Conservation (phyloP, 53 echinoderm and acorn worm species). For the Mesocentrotus franciscanus region DNA sequence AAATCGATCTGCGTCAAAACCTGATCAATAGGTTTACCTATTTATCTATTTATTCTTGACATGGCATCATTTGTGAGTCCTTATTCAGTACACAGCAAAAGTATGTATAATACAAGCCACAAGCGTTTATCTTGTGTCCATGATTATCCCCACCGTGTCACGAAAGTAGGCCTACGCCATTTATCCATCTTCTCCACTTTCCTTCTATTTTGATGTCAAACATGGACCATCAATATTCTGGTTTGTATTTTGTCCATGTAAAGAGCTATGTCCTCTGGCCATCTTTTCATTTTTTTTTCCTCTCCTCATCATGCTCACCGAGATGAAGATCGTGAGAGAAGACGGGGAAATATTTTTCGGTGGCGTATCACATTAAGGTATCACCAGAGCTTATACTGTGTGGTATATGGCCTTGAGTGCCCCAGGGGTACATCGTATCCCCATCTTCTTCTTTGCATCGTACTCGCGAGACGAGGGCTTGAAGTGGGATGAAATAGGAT, state of each 20-base stretch:
- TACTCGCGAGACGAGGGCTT: background rate
- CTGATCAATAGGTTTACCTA: no score
- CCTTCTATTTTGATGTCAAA: constrained; percentile 24
- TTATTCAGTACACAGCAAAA: background rate
- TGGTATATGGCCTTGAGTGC: constrained; percentile 16
- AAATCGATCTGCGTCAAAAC: no score
- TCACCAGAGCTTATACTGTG: background rate
- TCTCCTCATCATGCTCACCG: background rate
- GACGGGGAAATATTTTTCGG: background rate
- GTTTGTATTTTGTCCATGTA: background rate
- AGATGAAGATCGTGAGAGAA: background rate
- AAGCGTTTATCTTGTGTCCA: background rate
- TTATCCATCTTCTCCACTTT: background rate
- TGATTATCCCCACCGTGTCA: background rate
- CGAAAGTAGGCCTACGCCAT: background rate
- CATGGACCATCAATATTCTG: background rate
- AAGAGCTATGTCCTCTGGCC: background rate
- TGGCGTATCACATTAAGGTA: constrained; percentile 23
- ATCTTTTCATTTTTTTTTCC: background rate
- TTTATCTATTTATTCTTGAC: background rate
- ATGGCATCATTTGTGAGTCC: background rate
- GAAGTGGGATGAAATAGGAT: constrained; percentile 15
- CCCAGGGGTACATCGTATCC: background rate
- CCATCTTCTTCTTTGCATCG: background rate
- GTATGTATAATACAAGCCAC: no score